Conservation (phyloP, 1,140 invertebrate species). For the Cyclargus thomasi region DNA sequence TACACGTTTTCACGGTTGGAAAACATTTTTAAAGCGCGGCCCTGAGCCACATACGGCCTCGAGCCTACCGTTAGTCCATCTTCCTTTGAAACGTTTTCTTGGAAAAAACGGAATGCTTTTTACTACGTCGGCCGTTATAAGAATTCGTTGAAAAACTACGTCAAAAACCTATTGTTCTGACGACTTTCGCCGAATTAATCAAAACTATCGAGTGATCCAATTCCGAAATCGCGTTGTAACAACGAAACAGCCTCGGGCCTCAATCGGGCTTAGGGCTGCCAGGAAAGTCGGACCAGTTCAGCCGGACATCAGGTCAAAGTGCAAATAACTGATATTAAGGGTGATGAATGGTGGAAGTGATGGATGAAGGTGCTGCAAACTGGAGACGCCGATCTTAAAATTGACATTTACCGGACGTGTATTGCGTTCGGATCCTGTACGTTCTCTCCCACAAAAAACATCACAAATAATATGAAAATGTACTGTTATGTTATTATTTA, state of each 20-base stretch:
- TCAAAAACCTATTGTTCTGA: background rate
- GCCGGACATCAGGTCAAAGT: too few relatives aligned
- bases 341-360: too few relatives aligned
- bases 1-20: constrained; percentile 6
- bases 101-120: background rate
- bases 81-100: constrained; percentile 11
- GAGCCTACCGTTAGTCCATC: constrained; percentile 5
- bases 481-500: too few relatives aligned
- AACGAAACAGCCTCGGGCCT: constrained; percentile 37
- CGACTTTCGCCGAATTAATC: constrained; percentile 43
- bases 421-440: too few relatives aligned
- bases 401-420: too few relatives aligned
- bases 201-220: constrained; percentile 51
- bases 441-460: too few relatives aligned
- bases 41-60: constrained; percentile 8
- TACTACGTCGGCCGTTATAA: background rate
- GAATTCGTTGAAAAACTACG: background rate
- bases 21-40: constrained; percentile 14
- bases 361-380: too few relatives aligned
- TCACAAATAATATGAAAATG: too few relatives aligned
- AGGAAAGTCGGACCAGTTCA: too few relatives aligned
- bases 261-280: constrained; percentile 29
- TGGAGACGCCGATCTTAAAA: too few relatives aligned
- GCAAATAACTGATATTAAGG: too few relatives aligned
- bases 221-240: constrained; percentile 49